Evolutionary conservation across 2,113 vertebrate genomes (phyloP), one percentile per base, ranked within the genome.

Genomic region (Thamnaconus septentrionalis): DNA sequence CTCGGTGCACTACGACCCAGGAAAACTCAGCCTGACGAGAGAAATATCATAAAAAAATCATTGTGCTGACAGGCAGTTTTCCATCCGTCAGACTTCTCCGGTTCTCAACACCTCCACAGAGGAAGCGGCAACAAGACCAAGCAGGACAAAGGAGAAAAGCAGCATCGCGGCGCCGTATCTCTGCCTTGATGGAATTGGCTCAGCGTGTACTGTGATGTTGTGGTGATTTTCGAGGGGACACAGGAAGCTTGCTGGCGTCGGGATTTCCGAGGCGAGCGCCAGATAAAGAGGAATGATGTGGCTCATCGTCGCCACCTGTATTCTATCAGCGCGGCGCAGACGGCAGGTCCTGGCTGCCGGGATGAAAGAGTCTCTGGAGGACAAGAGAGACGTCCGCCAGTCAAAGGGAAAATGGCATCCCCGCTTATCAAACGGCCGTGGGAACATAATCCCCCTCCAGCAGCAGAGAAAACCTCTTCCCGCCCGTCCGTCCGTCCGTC

Each of bases 301-400:
- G 80, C 86, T 87, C 83, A 81, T 88, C 84, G 74, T 79, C 75
- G 62, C 66, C 80, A 87, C 85, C 85, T 89, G 85, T 85, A 82
- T 84, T 90, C 86, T 90, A 89, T 90, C 89, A 84, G 86, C 81
- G 79, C 73, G 18, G 81, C 82, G 62, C 89, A 90, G 86, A 85
- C 82, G 75, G 78, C 80, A 56, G 76, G 85, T 73, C 86, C 81
- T 80, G 87, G 82, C 86, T 84, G 81, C 74, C 63, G 71, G 87
- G 86, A 89, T 89, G 86, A 90, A 89, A 89, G 80, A 85, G 81
- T 87, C 87, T 86, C 82, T 58, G 76, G 85, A 88, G 89, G 89
- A 87, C 89, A 89, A 88, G 84, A 87, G 80, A 87, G 86, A 89
- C 70, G 66, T 81, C 71, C 66, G 53, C 71, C 82, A 89, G 85